Percentiles rank a stretch among this genome's conserved stretches.
Evolutionary conservation across 2,797 vertebrate genomes (phyloP).

Genomic region (Enteromius radiatus): DNA sequence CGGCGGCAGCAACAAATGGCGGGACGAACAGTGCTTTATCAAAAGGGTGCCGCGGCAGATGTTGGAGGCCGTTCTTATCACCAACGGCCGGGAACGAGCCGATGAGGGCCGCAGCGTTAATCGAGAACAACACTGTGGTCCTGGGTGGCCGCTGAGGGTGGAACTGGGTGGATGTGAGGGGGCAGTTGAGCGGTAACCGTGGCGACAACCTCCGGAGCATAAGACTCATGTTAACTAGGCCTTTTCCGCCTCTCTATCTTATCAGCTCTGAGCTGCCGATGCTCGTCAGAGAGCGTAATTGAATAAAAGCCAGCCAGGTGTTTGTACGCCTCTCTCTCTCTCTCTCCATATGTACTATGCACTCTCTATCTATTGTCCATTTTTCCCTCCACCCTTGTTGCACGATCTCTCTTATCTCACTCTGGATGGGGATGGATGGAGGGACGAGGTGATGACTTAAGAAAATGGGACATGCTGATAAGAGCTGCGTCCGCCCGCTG

Average conservation of each 20-base stretch:
- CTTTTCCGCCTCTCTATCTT: conserved; percentile 60
- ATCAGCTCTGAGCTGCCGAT: conserved; percentile 61
- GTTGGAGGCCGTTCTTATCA: conserved; percentile 34
- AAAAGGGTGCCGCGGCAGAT: background rate
- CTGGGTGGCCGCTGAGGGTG: conserved; percentile 35
- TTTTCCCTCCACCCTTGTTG: background rate
- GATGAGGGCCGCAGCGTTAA: conserved; percentile 43
- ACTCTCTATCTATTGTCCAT: conserved; percentile 2
- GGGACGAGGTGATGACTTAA: conserved; percentile 51
- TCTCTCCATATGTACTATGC: conserved; percentile 7
- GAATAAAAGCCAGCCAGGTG: conserved; percentile 53
- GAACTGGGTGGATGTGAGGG: conserved; percentile 16
- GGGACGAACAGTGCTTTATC: background rate
- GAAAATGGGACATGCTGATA: conserved; percentile 54
- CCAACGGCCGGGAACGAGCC: background rate
- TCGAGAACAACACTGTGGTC: conserved; percentile 41
- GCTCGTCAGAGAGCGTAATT: conserved; percentile 58
- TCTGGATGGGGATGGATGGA: conserved; percentile 30
- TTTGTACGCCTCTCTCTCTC: conserved; percentile 28
- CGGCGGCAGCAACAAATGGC: background rate
- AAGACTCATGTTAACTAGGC: conserved; percentile 46
- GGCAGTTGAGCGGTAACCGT: conserved; percentile 45
- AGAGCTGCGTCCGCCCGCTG: conserved; percentile 56
- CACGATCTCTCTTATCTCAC: conserved; percentile 58
- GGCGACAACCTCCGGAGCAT: conserved; percentile 50